Evolutionary conservation across 2,888 invertebrate genomes (phyloP).

Genomic region (Ptilodon capucinus): DNA sequence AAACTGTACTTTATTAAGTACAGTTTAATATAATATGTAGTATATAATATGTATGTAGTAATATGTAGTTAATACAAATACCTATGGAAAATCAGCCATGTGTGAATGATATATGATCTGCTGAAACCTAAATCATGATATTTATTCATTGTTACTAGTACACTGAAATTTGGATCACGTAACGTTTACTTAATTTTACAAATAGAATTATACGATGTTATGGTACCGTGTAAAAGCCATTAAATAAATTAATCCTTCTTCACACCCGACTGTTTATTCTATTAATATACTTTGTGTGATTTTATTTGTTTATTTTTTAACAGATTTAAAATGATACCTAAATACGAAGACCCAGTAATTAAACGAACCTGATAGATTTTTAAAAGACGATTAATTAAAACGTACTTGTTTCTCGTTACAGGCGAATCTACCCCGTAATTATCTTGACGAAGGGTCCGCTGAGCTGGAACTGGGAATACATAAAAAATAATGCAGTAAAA

Average conservation of each 20-base stretch:
- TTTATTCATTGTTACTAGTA: not conserved
- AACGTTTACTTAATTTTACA: constrained; percentile 15
- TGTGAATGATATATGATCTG: too few species aligned
- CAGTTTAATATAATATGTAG: too few species aligned
- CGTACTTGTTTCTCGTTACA: constrained; percentile 40
- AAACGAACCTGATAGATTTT: not conserved
- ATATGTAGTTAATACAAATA: too few species aligned
- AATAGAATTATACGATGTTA: constrained; percentile 20
- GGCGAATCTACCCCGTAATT: constrained; percentile 75
- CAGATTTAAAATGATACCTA: not conserved
- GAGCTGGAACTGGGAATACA: constrained; percentile 77
- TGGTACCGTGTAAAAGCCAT: constrained; percentile 24
- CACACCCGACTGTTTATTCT: not conserved
- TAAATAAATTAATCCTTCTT: constrained; percentile 27
- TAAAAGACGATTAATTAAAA: not conserved
- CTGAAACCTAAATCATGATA: too few species aligned
- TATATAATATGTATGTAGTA: too few species aligned
- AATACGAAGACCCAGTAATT: not conserved
- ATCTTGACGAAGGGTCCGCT: constrained; percentile 76
- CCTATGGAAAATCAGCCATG: too few species aligned
- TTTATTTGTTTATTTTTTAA: too few species aligned
- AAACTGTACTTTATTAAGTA: too few species aligned
- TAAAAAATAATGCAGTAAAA: constrained; percentile 71
- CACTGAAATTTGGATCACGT: not conserved
- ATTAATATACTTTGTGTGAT: too few species aligned